Conservation (phyloP, 2,113 vertebrate species). For the Saguinus midas region DNA sequence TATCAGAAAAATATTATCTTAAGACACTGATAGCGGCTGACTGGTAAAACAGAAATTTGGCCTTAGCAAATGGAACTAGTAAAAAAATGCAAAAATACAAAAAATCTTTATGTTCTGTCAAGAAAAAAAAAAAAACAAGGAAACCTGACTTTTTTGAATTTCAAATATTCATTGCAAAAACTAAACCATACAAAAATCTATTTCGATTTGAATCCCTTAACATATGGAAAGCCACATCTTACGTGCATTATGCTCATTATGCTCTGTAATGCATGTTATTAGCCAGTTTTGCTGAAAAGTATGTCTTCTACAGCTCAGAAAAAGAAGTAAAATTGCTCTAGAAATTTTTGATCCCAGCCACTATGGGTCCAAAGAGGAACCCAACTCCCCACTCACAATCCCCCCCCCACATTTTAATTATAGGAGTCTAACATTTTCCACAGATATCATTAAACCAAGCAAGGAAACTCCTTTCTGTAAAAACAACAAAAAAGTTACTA, state of each 20-base stretch:
- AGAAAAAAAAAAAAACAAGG: neutral
- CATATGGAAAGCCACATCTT: slow-evolving; percentile 52
- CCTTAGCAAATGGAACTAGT: slow-evolving; percentile 27
- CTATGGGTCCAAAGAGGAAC: slow-evolving; percentile 50
- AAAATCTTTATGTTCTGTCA: neutral
- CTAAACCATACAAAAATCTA: slow-evolving; percentile 45
- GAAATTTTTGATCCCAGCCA: slow-evolving; percentile 1
- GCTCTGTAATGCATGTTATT: slow-evolving; percentile 68
- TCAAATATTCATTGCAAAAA: slow-evolving; percentile 62
- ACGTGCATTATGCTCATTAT: slow-evolving; percentile 52
- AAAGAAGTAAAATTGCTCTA: slow-evolving; percentile 42
- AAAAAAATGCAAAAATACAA: neutral
- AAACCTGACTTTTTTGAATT: neutral
- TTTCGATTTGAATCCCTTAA: slow-evolving; percentile 65
- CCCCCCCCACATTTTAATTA: slow-evolving; percentile 44
- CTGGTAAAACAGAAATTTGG: slow-evolving; percentile 55
- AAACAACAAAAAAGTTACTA: slow-evolving; percentile 62
- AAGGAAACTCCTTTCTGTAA: slow-evolving; percentile 75
- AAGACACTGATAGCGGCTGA: slow-evolving; percentile 8
- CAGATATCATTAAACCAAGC: slow-evolving; percentile 67
- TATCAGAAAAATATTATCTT: slow-evolving; percentile 22
- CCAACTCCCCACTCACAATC: neutral
- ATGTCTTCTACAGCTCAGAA: slow-evolving; percentile 62
- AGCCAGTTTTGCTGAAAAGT: slow-evolving; percentile 62
- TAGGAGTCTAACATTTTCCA: slow-evolving; percentile 53